These are phyloP conservation scores for Sylvicola cinctus DNA, from an alignment of 2,888 invertebrate species.

Conservation along the genomic window DNA sequence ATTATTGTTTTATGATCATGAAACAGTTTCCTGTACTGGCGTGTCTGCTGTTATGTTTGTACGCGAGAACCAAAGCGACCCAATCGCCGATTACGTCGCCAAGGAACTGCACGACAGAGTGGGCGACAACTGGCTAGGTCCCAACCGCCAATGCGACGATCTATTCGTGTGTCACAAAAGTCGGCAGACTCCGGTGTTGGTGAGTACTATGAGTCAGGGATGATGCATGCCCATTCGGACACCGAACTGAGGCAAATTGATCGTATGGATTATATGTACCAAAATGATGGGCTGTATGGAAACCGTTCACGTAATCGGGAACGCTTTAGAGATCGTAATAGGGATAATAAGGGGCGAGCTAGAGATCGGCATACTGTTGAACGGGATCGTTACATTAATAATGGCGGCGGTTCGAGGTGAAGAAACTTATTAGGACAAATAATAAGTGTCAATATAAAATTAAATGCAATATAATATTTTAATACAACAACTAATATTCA, in stretches of 20 bases:
- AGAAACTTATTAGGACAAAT: background rate
- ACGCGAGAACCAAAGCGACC: slow-evolving; percentile 48
- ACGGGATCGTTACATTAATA: slow-evolving; percentile 4
- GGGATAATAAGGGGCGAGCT: background rate
- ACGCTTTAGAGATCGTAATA: background rate
- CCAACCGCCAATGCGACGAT: slow-evolving; percentile 29
- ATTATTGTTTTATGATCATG: no score
- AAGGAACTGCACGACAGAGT: slow-evolving; percentile 20
- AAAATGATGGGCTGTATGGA: background rate
- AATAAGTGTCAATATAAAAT: background rate
- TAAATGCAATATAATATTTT: background rate
- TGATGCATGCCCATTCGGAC: slow-evolving; percentile 48
- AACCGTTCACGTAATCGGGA: slow-evolving; percentile 3
- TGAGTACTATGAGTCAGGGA: slow-evolving; percentile 27
- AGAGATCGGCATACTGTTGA: slow-evolving; percentile 8
- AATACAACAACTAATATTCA: background rate
- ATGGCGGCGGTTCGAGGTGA: no score
- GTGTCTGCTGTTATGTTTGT: slow-evolving; percentile 77
- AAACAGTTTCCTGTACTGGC: slow-evolving; percentile 72
- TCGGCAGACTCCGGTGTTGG: slow-evolving; percentile 42
- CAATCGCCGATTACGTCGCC: slow-evolving; percentile 26
- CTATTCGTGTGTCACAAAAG: slow-evolving; percentile 35
- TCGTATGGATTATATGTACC: background rate
- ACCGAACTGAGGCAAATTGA: slow-evolving; percentile 31
- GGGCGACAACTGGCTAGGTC: slow-evolving; percentile 19